phyloP scores from a whole-genome alignment of 1,140 invertebrate genomes.

The Drosophila cardini region DNA sequence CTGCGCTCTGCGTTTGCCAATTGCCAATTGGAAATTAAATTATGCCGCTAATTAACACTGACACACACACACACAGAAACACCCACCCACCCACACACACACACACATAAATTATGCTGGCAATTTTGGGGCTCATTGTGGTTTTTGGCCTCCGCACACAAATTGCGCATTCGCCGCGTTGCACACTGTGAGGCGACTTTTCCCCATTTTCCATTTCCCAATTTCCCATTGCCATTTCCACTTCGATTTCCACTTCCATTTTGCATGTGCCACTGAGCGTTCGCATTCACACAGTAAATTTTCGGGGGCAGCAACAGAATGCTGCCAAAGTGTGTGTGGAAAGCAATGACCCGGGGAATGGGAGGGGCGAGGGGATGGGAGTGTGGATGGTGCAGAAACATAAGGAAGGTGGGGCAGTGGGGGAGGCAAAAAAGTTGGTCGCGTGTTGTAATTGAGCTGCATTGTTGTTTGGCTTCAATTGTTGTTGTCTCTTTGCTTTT shows the following conservation, averaged over 20 bases:
- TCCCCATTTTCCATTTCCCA: neutral
- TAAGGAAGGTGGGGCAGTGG: no score
- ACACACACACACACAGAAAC: conserved; percentile 20
- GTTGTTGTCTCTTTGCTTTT: conserved; percentile 3
- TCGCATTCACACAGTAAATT: conserved; percentile 72
- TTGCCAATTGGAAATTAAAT: conserved; percentile 76
- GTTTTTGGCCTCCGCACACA: conserved; percentile 34
- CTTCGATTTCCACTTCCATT: conserved; percentile 5
- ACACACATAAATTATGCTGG: conserved; percentile 69
- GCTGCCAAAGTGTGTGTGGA: neutral
- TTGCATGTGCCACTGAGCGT: conserved; percentile 44
- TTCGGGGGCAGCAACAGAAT: conserved; percentile 11
- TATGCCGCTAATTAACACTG: conserved; percentile 75
- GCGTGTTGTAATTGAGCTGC: conserved; percentile 74
- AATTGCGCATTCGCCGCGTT: conserved; percentile 50
- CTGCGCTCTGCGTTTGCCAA: conserved; percentile 21
- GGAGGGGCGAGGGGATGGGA: no score
- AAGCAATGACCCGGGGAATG: neutral
- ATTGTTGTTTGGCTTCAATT: conserved; percentile 57
- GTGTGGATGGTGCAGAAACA: no score
- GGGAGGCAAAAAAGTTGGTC: conserved; percentile 25
- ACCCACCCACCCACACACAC: conserved; percentile 19
- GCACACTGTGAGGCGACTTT: conserved; percentile 27
- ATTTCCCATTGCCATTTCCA: neutral
- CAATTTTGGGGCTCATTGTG: conserved; percentile 78